Base-by-base conservation (phyloP, 2,888 invertebrate species). In the Galerucella pusilla region DNA sequence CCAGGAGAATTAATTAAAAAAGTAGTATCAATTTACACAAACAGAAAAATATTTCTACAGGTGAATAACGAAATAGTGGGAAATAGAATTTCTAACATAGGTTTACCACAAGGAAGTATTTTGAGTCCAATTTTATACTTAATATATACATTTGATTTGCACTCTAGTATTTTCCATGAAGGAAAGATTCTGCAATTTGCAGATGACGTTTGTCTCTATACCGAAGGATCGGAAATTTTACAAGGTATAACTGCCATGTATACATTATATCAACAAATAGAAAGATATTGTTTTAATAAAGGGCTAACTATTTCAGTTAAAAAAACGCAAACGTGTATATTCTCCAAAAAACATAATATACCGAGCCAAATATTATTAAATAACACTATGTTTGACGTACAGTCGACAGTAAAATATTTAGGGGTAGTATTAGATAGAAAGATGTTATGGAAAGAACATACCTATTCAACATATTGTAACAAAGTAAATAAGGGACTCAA, bases 291-390 rank as follows among this genome's bases (percentile, higher is more conserved):
- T 57, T 16, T 57, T 16, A 9, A n/a, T n/a, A 57, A 57, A 57
- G 57, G 57, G 7, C 16, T 57, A n/a, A 14, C 57, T 7, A 57
- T 57, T 9, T 57, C 16, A 57, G 57, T 11, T 5, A n/a, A 57
- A n/a, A 57, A 57, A 57, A 57, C 11, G 6, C 16, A 57, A 57
- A 12, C 12, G 12, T 57, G 57, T 57, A 57, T 57, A 57, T 57
- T 57, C n/a, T 57, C 57, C n/a, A 57, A 57, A 57, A 57, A 57
- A 16, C 57, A 57, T 57, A n/a, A 16, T 6, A 57, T 57, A 57
- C 57, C 57, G 7, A 16, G 12, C 1, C n/a, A 57, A 57, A n/a
- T 57, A 11, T 11, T 16, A n/a, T 16, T 57, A 57, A 7, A 57
- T 1, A 6, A n/a, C 14, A 57, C 57, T 7, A 16, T 11, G 7